These are phyloP conservation scores for Ifrita kowaldi DNA, from an alignment of 2,113 vertebrate genomes.

Conservation along the genomic window DNA sequence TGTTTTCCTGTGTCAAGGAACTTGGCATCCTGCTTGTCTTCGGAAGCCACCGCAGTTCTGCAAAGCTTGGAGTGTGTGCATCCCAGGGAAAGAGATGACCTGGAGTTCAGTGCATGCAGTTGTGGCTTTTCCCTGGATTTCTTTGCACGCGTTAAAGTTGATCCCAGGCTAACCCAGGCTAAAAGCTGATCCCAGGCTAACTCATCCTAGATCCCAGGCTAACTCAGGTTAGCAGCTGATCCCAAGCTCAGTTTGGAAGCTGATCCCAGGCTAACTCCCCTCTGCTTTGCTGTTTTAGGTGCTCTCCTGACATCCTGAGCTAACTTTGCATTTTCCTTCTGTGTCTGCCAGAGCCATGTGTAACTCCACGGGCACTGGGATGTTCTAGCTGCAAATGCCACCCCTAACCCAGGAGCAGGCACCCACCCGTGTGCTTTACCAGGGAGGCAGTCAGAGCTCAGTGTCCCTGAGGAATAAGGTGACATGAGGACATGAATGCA, in stretches of 20 bases:
- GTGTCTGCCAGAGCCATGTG: neutral
- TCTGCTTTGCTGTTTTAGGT: neutral
- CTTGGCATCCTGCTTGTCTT: neutral
- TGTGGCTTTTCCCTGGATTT: neutral
- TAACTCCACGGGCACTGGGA: neutral
- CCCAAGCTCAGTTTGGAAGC: neutral
- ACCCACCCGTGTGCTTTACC: accelerated
- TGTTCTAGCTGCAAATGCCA: neutral
- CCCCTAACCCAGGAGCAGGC: neutral
- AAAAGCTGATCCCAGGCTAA: neutral
- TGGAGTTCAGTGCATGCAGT: neutral
- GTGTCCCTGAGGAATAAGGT: accelerated
- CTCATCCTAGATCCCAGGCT: neutral
- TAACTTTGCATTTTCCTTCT: neutral
- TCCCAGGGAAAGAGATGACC: neutral
- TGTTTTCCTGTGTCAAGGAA: neutral
- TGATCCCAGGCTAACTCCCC: neutral
- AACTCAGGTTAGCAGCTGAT: neutral
- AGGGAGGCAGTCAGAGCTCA: neutral
- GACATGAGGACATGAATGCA: neutral
- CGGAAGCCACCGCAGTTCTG: neutral
- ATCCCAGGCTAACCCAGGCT: neutral
- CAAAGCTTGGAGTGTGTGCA: neutral
- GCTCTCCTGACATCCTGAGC: neutral
- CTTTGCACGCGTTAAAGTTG: neutral